Conservation (phyloP, 2,888 invertebrate species). For the Alcis repandata region DNA sequence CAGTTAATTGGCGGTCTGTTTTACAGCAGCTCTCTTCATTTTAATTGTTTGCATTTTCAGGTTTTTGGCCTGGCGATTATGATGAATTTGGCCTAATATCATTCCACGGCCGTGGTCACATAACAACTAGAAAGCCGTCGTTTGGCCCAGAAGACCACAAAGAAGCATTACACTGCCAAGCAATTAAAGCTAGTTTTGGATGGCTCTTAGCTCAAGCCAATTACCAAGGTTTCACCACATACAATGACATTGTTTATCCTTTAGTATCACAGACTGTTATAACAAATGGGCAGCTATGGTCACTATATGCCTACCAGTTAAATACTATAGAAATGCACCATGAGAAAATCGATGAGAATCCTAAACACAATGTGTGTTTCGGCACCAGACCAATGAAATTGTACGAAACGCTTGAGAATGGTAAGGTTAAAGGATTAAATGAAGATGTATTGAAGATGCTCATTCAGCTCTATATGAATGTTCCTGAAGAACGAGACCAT, state of each 20-base stretch:
- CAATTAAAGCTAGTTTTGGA: constrained; percentile 92
- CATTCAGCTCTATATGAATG: constrained; percentile 91
- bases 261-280: constrained; percentile 95
- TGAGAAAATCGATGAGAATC: constrained; percentile 88
- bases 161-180: constrained; percentile 91
- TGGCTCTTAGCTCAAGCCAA: constrained; percentile 93
- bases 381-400: constrained; percentile 90
- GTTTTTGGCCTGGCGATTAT: constrained; percentile 94
- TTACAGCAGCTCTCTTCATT: no score
- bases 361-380: constrained; percentile 93
- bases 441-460: constrained; percentile 91
- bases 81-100: constrained; percentile 93
- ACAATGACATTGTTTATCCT: constrained; percentile 96
- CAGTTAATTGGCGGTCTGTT: no score
- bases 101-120: constrained; percentile 89
- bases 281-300: constrained; percentile 95
- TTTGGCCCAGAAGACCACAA: constrained; percentile 85
- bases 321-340: constrained; percentile 92
- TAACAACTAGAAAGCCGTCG: constrained; percentile 76
- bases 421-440: constrained; percentile 92
- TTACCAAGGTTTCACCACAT: constrained; percentile 96
- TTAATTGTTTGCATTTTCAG: constrained; percentile 75
- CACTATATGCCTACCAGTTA: constrained; percentile 96
- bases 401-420: constrained; percentile 91
- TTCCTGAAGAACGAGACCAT: constrained; percentile 87